A percentile compares a stretch with the other conserved stretches of the same genome.
Conservation (phyloP, 2,113 vertebrate genomes). For the Entosphenus tridentatus region DNA sequence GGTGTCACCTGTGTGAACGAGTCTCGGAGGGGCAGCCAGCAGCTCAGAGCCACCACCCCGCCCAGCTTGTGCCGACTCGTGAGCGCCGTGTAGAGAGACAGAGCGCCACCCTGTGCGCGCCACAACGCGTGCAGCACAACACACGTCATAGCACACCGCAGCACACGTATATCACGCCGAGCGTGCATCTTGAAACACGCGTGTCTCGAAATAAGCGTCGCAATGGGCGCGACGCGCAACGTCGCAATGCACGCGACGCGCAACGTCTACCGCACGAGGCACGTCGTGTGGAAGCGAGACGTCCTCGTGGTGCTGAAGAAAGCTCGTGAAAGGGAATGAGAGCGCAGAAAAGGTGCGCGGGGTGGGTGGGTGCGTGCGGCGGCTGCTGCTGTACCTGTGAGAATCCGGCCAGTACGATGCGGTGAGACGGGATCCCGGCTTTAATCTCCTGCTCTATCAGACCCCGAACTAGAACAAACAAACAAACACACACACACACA, state of each 20-base stretch:
- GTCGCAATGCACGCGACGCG: neutral
- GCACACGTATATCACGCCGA: neutral
- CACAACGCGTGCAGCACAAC: neutral
- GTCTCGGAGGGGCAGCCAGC: slow-evolving; percentile 81
- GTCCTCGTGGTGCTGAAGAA: no score
- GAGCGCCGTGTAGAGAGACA: slow-evolving; percentile 83
- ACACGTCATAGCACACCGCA: neutral
- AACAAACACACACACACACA: slow-evolving; percentile 5
- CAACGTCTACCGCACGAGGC: no score
- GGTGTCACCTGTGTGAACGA: slow-evolving; percentile 52
- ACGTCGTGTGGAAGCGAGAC: no score
- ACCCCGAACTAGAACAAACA: slow-evolving; percentile 44
- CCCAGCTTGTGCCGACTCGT: slow-evolving; percentile 74
- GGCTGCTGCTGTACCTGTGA: slow-evolving; percentile 44
- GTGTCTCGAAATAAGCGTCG: neutral
- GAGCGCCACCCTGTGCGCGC: slow-evolving; percentile 51
- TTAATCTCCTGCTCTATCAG: slow-evolving; percentile 85
- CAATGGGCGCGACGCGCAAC: no score
- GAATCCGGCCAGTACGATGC: slow-evolving; percentile 81
- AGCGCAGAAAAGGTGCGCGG: no score
- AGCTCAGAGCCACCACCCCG: slow-evolving; percentile 77
- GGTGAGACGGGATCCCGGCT: slow-evolving; percentile 72
- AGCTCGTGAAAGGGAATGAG: no score
- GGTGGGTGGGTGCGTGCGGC: no score
- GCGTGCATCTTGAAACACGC: neutral